Percentiles rank a stretch among this genome's conserved stretches.
These are phyloP conservation scores for Anagyrus pseudococci DNA, from an alignment of 2,888 invertebrate species.

Conservation along the genomic window DNA sequence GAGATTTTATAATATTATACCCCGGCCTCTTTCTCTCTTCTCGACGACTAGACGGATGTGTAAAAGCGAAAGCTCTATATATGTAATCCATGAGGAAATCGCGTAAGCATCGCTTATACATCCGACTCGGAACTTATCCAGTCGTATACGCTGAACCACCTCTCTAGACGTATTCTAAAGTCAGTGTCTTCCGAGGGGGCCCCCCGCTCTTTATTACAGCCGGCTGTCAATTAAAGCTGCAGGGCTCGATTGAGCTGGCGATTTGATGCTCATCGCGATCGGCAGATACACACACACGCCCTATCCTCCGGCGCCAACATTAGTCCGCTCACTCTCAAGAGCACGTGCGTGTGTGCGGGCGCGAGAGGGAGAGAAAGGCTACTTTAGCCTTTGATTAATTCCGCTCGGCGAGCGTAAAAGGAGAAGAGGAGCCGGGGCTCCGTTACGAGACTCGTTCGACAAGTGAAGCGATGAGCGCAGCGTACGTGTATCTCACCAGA, in stretches of 20 bases:
- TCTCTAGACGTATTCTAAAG: no score
- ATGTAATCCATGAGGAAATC: no score
- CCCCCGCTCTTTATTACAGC: no score
- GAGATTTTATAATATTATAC: no score
- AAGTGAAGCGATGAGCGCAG: slow-evolving; percentile 44
- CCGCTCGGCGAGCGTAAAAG: slow-evolving; percentile 41
- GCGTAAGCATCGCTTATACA: no score
- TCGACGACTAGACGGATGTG: no score
- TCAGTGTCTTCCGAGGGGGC: no score
- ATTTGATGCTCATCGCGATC: slow-evolving; percentile 31
- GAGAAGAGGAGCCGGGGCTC: slow-evolving; percentile 41
- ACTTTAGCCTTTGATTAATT: slow-evolving; percentile 52
- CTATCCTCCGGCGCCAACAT: background rate
- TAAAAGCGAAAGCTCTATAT: no score
- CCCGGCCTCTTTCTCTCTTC: no score
- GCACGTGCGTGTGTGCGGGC: no score
- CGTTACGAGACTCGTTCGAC: slow-evolving; percentile 52
- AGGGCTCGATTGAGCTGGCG: slow-evolving; percentile 22
- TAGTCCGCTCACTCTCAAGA: slow-evolving; percentile 4
- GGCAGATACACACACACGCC: background rate
- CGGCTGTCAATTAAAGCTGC: slow-evolving; percentile 33
- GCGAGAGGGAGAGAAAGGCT: slow-evolving; percentile 17
- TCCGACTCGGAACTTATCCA: no score
- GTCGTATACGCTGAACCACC: no score
- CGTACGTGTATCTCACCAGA: slow-evolving; percentile 30